Base-by-base conservation (phyloP, 2,113 vertebrate genomes). In the Macaca mulatta region DNA sequence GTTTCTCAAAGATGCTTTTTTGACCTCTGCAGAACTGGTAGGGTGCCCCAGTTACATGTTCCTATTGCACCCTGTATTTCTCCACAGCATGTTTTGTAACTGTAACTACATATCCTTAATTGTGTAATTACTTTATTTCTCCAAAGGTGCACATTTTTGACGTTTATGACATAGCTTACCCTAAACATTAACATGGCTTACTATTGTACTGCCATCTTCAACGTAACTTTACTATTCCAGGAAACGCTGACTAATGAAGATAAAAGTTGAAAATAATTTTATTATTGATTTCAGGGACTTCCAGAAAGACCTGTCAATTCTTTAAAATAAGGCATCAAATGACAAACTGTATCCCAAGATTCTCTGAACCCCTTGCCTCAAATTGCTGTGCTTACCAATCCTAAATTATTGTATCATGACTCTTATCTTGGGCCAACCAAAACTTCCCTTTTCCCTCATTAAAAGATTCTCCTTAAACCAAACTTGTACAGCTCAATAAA, bases 1-100 rank as follows among this genome's bases (percentile, higher is more conserved):
- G 35, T 32, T 96, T 57, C 61, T 95, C 78, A 96, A 88, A 78
- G 22, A 90, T 88, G 75, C 57, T 95, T 94, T 83, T 88, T n/a
- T 92, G 52, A 75, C 43, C 2, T 89, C 67, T 92, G 13, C 22
- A 79, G 59, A 78, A 61, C 61, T 64, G 14, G n/a, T 40, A 85
- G 85, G 43, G 1, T 78, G 23, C 32, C 40, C 50, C 75, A 80
- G 8, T 81, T 69, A 84, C n/a, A 79, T 69, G 43, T 18, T 74
- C 20, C 43, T 13, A 32, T 79, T n/a, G 43, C 27, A 75, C 12
- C 5, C 38, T 86, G 13, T 81, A n/a, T 93, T 89, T 78, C 55
- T 87, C 45, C 59, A 89, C 22, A 96, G 4, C 25, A n/a, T 57
- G 74, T 85, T 97, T 96, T 89, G 10, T 81, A 40, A 72, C 78